phyloP scores from a whole-genome alignment of 2,797 vertebrate genomes.

The Gouania willdenowi region DNA sequence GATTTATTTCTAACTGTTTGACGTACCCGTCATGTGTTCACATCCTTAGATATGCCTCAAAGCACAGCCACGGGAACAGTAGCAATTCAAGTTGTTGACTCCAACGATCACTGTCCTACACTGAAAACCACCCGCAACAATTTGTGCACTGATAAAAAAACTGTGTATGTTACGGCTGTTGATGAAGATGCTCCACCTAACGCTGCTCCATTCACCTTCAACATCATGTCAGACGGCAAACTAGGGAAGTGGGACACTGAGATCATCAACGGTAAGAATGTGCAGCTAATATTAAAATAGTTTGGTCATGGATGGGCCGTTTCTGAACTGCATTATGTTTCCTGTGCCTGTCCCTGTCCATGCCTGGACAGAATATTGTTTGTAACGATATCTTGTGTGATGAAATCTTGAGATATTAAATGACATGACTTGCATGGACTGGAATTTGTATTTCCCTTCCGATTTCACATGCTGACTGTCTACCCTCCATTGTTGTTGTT shows the following conservation, averaged over 20 bases:
- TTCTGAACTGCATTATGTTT: background rate
- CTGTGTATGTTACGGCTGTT: constrained; percentile 73
- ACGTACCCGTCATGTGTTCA: no score
- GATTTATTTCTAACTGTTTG: no score
- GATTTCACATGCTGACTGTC: no score
- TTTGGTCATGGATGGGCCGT: no score
- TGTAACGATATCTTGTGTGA: no score
- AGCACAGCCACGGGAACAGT: constrained; percentile 90
- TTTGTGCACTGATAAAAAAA: constrained; percentile 71
- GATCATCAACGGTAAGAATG: constrained; percentile 77
- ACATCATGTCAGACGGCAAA: constrained; percentile 70
- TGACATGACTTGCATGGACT: no score
- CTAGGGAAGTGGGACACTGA: constrained; percentile 78
- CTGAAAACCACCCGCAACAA: constrained; percentile 63
- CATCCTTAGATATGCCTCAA: constrained; percentile 72
- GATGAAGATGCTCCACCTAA: constrained; percentile 80
- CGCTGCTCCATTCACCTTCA: constrained; percentile 81
- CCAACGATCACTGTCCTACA: constrained; percentile 87
- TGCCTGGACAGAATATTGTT: no score
- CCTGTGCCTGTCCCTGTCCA: background rate
- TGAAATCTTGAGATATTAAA: no score
- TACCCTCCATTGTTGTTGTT: no score
- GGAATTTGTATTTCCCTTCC: no score
- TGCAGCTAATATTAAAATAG: no score
- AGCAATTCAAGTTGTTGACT: constrained; percentile 76